A percentile compares a stretch with the other conserved stretches of the same genome.
These are phyloP conservation scores for Papilio helenus DNA, from an alignment of 1,140 invertebrate genomes.

Conservation along the genomic window DNA sequence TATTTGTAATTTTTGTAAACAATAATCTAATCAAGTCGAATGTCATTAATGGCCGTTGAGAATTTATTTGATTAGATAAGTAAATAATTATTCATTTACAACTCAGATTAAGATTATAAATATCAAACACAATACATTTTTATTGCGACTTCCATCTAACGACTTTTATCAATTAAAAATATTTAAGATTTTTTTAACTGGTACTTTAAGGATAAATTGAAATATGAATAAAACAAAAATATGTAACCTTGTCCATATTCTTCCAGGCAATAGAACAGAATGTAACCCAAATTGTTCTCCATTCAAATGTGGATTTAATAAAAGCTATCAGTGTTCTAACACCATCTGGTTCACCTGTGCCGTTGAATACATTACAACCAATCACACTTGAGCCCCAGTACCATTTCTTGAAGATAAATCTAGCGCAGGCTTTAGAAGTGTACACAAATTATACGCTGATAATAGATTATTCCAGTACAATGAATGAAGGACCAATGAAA, in stretches of 20 bases:
- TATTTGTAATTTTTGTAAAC: neutral
- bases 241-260: neutral
- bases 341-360: conserved; percentile 43
- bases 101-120: neutral
- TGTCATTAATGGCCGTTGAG: neutral
- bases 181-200: neutral
- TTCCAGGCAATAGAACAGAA: conserved; percentile 67
- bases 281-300: conserved; percentile 64
- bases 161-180: neutral
- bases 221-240: neutral
- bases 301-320: conserved; percentile 69
- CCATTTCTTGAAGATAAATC: conserved; percentile 69
- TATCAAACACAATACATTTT: neutral
- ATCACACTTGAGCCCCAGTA: conserved; percentile 57
- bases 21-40: conserved; percentile 1
- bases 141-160: neutral
- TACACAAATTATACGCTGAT: conserved; percentile 60
- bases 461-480: conserved; percentile 66
- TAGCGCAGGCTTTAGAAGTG: conserved; percentile 49
- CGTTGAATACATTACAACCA: conserved; percentile 45
- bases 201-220: too few species aligned
- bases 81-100: conserved; percentile 2
- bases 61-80: conserved; percentile 2
- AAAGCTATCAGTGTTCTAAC: conserved; percentile 51
- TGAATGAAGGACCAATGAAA: conserved; percentile 77